A percentile compares a stretch with the other conserved stretches of the same genome.
These are phyloP conservation scores for Peromyscus californicus DNA, from an alignment of 2,113 vertebrate genomes.

Conservation along the genomic window DNA sequence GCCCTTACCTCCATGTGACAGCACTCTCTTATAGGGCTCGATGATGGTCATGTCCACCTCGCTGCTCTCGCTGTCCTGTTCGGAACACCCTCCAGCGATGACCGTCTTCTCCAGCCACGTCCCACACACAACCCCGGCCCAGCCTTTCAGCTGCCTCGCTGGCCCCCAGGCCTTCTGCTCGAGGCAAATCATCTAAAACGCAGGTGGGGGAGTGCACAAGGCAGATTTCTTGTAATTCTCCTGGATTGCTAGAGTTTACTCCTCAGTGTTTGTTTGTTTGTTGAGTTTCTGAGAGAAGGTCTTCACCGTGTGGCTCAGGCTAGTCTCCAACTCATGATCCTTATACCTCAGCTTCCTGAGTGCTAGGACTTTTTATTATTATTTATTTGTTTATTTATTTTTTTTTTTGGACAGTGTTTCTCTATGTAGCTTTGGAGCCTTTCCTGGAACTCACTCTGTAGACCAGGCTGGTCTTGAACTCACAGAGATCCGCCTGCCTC, in stretches of 20 bases:
- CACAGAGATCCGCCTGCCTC: neutral
- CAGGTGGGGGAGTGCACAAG: neutral
- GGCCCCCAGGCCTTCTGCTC: constrained; percentile 59
- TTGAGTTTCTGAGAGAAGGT: neutral
- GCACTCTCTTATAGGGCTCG: constrained; percentile 91
- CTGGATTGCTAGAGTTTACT: neutral
- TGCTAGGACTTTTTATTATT: neutral
- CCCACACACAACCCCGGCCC: constrained; percentile 83
- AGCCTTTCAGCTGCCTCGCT: constrained; percentile 74
- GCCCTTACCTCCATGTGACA: constrained; percentile 91
- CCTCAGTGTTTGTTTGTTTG: neutral
- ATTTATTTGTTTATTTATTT: no score
- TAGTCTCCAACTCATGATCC: neutral
- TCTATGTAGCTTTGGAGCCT: neutral
- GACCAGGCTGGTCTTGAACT: neutral
- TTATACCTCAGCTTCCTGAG: neutral
- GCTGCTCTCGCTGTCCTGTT: constrained; percentile 84
- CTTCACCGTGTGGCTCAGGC: neutral
- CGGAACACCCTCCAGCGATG: constrained; percentile 90
- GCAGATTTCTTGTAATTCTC: neutral
- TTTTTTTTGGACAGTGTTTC: neutral
- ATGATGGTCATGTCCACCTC: constrained; percentile 91
- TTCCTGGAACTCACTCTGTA: neutral
- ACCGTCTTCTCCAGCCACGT: constrained; percentile 87
- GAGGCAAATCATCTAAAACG: constrained; percentile 89